These are phyloP conservation scores for Rachycentron canadum DNA, from an alignment of 2,797 vertebrate genomes.

Conservation along the genomic window DNA sequence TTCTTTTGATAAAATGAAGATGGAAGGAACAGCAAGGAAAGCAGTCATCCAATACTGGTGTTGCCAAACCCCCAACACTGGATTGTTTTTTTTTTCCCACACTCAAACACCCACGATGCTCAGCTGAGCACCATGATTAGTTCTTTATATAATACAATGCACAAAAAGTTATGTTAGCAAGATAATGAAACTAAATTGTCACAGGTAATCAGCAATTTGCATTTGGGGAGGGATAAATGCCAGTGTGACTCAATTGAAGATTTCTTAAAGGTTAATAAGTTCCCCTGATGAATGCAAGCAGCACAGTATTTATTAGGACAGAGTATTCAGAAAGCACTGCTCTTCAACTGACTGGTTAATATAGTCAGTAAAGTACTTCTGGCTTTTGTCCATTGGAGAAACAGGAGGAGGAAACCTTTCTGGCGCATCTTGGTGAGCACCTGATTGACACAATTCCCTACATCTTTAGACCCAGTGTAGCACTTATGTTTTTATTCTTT, in stretches of 20 bases:
- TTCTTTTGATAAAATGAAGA: constrained; percentile 33
- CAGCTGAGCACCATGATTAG: constrained; percentile 38
- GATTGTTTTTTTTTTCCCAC: neutral
- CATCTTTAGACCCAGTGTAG: constrained; percentile 16
- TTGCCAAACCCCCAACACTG: neutral
- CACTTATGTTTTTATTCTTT: constrained; percentile 9
- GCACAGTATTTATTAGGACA: constrained; percentile 42
- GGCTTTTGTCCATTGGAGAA: constrained; percentile 55
- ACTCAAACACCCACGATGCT: constrained; percentile 33
- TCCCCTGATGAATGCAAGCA: constrained; percentile 34
- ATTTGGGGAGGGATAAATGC: constrained; percentile 26
- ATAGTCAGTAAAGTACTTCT: constrained; percentile 33
- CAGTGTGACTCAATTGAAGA: constrained; percentile 24
- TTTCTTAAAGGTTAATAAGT: constrained; percentile 36
- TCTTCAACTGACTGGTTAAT: constrained; percentile 23
- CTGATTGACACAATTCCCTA: neutral
- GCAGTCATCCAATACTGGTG: constrained; percentile 58
- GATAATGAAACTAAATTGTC: constrained; percentile 40
- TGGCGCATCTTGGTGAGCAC: constrained; percentile 15
- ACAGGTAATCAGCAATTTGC: constrained; percentile 27
- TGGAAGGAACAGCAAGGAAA: constrained; percentile 36
- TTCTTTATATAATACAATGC: constrained; percentile 33
- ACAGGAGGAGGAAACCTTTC: constrained; percentile 30
- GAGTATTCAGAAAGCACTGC: constrained; percentile 50
- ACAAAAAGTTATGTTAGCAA: constrained; percentile 30